Conservation (phyloP, 92 coral and sea anemone species). For the Palythoa caribaeorum region DNA sequence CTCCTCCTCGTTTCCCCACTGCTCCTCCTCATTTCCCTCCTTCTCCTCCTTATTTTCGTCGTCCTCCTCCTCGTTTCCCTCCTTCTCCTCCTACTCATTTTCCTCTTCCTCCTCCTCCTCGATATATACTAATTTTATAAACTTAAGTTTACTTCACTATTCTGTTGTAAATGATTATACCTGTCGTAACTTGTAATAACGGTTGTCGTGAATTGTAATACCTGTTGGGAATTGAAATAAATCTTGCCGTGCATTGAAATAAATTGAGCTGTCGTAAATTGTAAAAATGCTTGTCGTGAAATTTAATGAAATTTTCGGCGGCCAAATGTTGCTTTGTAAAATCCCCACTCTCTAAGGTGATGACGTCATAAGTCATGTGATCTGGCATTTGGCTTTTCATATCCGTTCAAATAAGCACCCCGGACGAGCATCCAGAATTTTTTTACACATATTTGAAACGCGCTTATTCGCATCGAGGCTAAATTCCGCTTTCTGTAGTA, state of each 20-base stretch:
- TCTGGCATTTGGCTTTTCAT: conserved; percentile 8
- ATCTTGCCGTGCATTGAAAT: neutral
- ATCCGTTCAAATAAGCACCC: conserved; percentile 27
- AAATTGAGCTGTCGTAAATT: neutral
- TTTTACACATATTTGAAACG: conserved; percentile 17
- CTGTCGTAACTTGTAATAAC: conserved; percentile 12
- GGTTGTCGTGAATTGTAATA: conserved; percentile 11
- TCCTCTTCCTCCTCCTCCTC: no score
- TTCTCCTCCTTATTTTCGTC: no score
- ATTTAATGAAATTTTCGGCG: neutral
- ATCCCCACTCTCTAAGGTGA: neutral
- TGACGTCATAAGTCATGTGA: conserved; percentile 31
- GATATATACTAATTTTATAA: no score
- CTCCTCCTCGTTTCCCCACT: no score
- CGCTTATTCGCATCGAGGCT: conserved; percentile 8
- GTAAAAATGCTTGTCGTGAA: conserved; percentile 28
- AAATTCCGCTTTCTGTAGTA: conserved; percentile 26
- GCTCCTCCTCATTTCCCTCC: no score
- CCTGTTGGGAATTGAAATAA: neutral
- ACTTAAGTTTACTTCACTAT: neutral
- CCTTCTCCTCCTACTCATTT: no score
- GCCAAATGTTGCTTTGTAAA: conserved; percentile 20
- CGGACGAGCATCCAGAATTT: neutral
- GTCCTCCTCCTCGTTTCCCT: no score
- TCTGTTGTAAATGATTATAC: neutral